Evolutionary conservation across 2,113 vertebrate species (phyloP), one percentile per base, ranked within the genome.

Genomic region (Daubentonia madagascariensis): DNA sequence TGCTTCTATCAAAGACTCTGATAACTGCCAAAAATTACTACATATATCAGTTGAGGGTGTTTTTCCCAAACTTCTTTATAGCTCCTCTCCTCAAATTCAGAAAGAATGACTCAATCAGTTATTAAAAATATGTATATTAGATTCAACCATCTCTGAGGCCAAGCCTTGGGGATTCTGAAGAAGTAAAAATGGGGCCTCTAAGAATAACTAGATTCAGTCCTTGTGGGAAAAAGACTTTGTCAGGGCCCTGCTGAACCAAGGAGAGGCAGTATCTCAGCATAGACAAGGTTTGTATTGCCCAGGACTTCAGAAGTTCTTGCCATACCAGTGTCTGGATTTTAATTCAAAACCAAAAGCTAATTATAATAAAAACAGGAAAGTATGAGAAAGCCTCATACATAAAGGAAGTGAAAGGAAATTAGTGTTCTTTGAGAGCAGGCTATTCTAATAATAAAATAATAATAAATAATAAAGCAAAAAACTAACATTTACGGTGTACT

Each of bases 41-140:
- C 76, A 14, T 18, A 28, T 40, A 32, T 87, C 23, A 87, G 18
- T 37, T 45, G 17, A 61, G 40, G 23, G 10, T 93, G 20, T 87
- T 48, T 84, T 97, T 86, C 76, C 57, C 61, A 92, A 86, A 57
- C 25, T n/a, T 95, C 30, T 54, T 91, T 85, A 75, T 61, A 91
- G 32, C 25, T 75, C 43, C n/a, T 86, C 73, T 87, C 18, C 43
- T 43, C 35, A 84, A 67, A 85, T 78, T 89, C n/a, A 68, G 40
- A 80, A 45, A 75, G 23, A 80, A 68, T 79, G 12, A 84, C 30
- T 8, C 3, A 54, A 90, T 75, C 18, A 73, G 72, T 52, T 79
- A 79, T 96, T 57, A 57, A 61, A 50, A 91, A 50, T 37, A 63
- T 37, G 52, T 50, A 63, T 28, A 52, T n/a, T 37, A 67, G 12